Conservation (phyloP, 2,888 invertebrate genomes). For the Congeria kusceri region DNA sequence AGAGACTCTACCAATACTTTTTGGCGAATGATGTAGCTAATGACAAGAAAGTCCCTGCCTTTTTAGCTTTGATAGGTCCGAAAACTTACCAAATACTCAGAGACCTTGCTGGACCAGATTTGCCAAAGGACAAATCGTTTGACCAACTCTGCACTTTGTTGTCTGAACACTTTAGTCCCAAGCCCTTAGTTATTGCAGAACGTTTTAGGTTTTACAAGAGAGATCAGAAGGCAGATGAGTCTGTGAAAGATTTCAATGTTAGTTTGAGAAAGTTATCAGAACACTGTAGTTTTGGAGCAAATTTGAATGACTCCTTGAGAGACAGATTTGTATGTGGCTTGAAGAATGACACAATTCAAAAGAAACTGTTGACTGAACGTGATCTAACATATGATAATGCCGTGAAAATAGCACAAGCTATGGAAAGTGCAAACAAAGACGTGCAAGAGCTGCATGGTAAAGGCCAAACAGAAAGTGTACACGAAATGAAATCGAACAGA, state of each 20-base stretch:
- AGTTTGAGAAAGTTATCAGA: slow-evolving; percentile 33
- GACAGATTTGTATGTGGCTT: slow-evolving; percentile 62
- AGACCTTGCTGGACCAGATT: slow-evolving; percentile 43
- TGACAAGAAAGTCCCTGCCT: no score
- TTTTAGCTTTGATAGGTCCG: slow-evolving; percentile 53
- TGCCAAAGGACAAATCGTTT: slow-evolving; percentile 47
- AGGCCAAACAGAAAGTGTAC: not conserved
- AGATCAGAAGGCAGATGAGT: slow-evolving; percentile 48
- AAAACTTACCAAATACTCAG: slow-evolving; percentile 31
- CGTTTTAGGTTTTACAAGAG: slow-evolving; percentile 54
- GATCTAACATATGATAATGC: slow-evolving; percentile 50
- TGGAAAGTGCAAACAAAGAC: slow-evolving; percentile 52
- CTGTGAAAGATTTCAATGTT: slow-evolving; percentile 37
- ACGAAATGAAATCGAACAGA: not conserved
- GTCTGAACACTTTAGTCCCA: slow-evolving; percentile 49
- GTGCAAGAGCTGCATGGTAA: slow-evolving; percentile 14
- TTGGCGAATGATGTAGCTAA: no score
- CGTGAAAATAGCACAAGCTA: slow-evolving; percentile 35
- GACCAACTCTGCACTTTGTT: slow-evolving; percentile 34
- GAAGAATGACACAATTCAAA: slow-evolving; percentile 43
- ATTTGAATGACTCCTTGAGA: slow-evolving; percentile 47
- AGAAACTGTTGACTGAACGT: slow-evolving; percentile 38
- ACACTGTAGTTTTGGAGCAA: slow-evolving; percentile 58
- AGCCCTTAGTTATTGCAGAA: slow-evolving; percentile 51
- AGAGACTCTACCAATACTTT: no score